These are phyloP conservation scores for Boloria selene DNA, from an alignment of 2,888 invertebrate genomes.

Conservation along the genomic window DNA sequence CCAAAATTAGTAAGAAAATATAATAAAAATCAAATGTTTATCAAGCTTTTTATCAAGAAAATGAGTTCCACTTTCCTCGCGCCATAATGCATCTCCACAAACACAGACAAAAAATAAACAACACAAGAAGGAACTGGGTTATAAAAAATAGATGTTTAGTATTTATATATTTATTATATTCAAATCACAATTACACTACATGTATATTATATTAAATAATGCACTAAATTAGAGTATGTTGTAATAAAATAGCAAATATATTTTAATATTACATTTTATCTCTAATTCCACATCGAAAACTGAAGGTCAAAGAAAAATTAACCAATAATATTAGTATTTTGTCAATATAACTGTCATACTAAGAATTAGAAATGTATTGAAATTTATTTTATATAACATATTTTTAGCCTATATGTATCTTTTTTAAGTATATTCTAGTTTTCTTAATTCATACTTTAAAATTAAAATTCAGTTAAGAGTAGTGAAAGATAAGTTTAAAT, in stretches of 20 bases:
- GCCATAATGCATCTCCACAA: no score
- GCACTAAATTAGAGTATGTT: neutral
- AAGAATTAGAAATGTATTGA: no score
- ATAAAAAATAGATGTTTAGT: slow-evolving; percentile 1
- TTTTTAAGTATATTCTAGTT: neutral
- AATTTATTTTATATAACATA: no score
- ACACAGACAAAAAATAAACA: neutral
- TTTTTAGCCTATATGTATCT: no score
- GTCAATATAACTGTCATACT: no score
- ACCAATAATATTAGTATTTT: no score
- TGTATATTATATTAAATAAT: slow-evolving; percentile 5
- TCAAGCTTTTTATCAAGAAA: no score
- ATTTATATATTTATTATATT: slow-evolving; percentile 26
- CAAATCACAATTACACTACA: slow-evolving; percentile 14
- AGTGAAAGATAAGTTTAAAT: neutral
- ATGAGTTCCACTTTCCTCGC: no score
- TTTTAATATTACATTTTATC: neutral
- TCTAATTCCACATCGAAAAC: neutral
- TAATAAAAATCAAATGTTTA: no score
- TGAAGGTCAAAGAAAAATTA: no score
- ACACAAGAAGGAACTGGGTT: neutral
- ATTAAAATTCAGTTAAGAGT: neutral
- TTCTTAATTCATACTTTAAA: neutral
- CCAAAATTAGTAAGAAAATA: no score
- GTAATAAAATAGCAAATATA: neutral